These are phyloP conservation scores for Mungos mungo DNA, from an alignment of 2,113 vertebrate species.

Conservation along the genomic window DNA sequence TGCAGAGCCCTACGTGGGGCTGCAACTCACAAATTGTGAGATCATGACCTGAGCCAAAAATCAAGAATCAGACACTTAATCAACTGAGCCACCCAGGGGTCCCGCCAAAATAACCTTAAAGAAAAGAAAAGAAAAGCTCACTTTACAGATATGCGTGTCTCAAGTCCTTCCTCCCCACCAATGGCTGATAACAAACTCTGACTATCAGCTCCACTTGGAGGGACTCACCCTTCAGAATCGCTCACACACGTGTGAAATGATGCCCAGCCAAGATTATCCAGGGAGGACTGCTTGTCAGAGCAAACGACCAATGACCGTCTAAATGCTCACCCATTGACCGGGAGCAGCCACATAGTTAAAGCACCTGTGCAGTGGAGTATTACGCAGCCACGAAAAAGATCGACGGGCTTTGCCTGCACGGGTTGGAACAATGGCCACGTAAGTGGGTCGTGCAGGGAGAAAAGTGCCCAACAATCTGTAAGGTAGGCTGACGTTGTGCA, in stretches of 20 bases:
- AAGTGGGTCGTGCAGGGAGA: not conserved
- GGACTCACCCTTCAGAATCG: not conserved
- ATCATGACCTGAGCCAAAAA: no score
- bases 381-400: not conserved
- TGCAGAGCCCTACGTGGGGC: no score
- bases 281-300: not conserved
- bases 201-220: not conserved
- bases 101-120: not conserved
- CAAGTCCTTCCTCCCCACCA: not conserved
- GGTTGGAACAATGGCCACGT: not conserved
- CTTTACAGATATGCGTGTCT: not conserved
- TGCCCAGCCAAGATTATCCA: not conserved
- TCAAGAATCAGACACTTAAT: no score
- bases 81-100: no score
- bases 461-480: rapidly evolving
- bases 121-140: not conserved
- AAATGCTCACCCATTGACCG: rapidly evolving
- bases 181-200: not conserved
- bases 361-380: not conserved
- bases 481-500: no score
- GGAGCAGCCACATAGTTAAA: not conserved
- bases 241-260: not conserved
- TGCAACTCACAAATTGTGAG: no score
- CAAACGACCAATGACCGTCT: not conserved
- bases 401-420: rapidly evolving